phyloP scores from a whole-genome alignment of 2,888 invertebrate species.

The Sinotaia quadrata region DNA sequence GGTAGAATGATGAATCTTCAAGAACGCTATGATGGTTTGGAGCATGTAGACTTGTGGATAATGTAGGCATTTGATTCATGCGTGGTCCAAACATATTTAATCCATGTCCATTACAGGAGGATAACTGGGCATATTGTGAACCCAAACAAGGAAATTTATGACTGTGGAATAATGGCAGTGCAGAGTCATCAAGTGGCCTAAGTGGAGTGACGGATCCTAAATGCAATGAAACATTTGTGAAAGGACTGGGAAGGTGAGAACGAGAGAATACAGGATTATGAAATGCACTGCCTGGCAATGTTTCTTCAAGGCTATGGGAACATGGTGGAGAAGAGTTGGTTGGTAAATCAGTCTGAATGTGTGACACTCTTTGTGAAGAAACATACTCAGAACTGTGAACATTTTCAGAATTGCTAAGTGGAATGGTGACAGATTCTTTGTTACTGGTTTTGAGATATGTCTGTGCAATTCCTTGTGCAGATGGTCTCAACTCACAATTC shows the following conservation, averaged over 20 bases:
- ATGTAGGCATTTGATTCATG: constrained; percentile 2
- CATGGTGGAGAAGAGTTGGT: background rate
- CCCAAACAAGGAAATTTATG: too few species aligned
- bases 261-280: background rate
- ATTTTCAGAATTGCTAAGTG: background rate
- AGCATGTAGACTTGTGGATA: background rate
- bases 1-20: constrained; percentile 6
- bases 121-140: constrained; percentile 19
- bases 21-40: background rate
- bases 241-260: background rate
- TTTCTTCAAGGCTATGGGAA: constrained; percentile 9
- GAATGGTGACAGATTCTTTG: background rate
- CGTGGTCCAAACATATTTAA: constrained; percentile 3
- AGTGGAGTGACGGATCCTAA: background rate
- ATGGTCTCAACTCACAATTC: background rate
- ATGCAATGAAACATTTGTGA: background rate
- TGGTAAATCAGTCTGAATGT: background rate
- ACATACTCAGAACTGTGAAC: background rate
- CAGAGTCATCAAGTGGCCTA: constrained; percentile 27
- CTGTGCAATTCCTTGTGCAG: background rate
- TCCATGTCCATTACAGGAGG: background rate
- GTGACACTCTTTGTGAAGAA: background rate
- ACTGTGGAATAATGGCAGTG: constrained; percentile 27
- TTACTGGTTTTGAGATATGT: background rate
- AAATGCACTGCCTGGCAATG: constrained; percentile 14